Percentiles rank a stretch among this genome's conserved stretches.
Evolutionary conservation across 2,888 invertebrate genomes (phyloP).

Genomic region (Lithophane socia): DNA sequence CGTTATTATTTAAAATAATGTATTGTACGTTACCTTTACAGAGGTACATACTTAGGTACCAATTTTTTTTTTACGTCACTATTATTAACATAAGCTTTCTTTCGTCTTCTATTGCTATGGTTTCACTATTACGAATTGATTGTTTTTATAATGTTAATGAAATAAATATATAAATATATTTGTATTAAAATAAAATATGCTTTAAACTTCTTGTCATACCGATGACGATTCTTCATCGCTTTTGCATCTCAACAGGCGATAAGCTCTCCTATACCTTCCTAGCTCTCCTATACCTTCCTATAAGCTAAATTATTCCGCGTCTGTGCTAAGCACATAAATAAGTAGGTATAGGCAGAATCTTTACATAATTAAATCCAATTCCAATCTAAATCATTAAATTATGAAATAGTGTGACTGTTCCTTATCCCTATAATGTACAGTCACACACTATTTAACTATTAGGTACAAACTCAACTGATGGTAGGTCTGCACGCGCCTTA

Average conservation of each 20-base stretch:
- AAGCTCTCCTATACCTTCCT: not conserved
- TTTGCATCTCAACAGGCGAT: not conserved
- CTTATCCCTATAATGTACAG: not conserved
- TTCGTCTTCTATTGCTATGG: not conserved
- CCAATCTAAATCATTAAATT: not conserved
- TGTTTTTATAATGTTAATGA: not conserved
- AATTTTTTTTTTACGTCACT: not conserved
- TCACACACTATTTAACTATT: not conserved
- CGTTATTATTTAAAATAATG: not conserved
- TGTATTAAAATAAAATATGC: not conserved
- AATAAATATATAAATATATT: not conserved
- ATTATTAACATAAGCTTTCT: not conserved
- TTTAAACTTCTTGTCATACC: not conserved
- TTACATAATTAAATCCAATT: not conserved
- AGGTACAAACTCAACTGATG: not conserved
- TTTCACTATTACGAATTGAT: not conserved
- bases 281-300: not conserved
- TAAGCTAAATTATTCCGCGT: not conserved
- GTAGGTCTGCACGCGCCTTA: constrained; percentile 14
- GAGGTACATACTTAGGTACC: too few relatives aligned
- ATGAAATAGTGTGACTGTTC: not conserved
- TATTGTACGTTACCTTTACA: not conserved
- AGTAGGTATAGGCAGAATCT: not conserved
- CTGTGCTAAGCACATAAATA: too few relatives aligned
- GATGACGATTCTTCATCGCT: not conserved